These are phyloP conservation scores for Cynodonichthys magdalenae DNA, from an alignment of 2,797 vertebrate species.

Conservation along the genomic window DNA sequence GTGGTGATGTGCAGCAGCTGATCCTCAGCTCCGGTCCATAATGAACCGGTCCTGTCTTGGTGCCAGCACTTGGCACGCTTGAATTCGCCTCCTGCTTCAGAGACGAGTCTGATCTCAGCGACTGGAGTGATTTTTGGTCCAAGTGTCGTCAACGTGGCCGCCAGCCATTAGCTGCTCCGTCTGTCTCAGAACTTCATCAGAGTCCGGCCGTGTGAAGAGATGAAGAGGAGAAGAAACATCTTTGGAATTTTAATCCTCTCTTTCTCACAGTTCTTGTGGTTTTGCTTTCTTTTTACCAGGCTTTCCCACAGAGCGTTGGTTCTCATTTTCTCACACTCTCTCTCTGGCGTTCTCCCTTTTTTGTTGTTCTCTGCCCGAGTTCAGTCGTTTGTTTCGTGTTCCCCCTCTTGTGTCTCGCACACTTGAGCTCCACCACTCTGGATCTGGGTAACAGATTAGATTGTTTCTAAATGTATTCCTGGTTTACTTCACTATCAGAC, in stretches of 20 bases:
- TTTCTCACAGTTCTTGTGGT: constrained; percentile 51
- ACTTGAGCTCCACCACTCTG: constrained; percentile 9
- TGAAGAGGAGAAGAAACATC: constrained; percentile 35
- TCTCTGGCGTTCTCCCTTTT: constrained; percentile 20
- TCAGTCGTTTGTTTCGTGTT: constrained; percentile 20
- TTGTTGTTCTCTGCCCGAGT: constrained; percentile 2
- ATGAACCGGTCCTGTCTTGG: constrained; percentile 19
- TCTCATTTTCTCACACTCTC: constrained; percentile 39
- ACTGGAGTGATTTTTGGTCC: constrained; percentile 25
- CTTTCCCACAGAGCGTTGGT: constrained; percentile 54
- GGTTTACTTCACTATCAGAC: no score
- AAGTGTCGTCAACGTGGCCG: constrained; percentile 26
- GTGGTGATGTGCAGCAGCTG: constrained; percentile 29
- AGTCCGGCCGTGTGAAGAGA: constrained; percentile 27
- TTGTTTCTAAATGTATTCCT: background rate
- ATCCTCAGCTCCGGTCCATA: constrained; percentile 27
- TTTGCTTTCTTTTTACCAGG: constrained; percentile 35
- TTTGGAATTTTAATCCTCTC: constrained; percentile 60
- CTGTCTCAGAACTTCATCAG: constrained; percentile 31
- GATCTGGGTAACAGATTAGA: background rate
- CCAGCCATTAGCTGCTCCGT: constrained; percentile 27
- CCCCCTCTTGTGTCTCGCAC: constrained; percentile 14
- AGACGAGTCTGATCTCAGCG: constrained; percentile 26
- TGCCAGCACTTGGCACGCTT: constrained; percentile 14
- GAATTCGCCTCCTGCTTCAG: constrained; percentile 16